Evolutionary conservation across 2,113 vertebrate genomes (phyloP).

Genomic region (Protobothrops mucrosquamatus): DNA sequence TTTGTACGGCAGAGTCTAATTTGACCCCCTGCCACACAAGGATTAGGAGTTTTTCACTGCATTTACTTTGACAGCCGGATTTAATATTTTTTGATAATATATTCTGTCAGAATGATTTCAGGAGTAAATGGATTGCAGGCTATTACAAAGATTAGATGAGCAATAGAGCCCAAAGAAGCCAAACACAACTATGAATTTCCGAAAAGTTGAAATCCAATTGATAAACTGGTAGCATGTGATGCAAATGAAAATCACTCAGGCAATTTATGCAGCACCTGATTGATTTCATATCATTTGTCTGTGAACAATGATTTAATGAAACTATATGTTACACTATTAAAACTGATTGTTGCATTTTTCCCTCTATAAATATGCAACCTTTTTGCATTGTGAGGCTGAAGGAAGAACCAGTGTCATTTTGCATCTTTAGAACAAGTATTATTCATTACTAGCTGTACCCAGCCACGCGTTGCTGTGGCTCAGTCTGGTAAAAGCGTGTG

Average conservation of each 20-base stretch:
- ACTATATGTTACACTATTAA: constrained; percentile 26
- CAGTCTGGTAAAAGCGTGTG: no score
- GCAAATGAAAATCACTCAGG: not conserved
- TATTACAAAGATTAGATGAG: not conserved
- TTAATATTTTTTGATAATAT: not conserved
- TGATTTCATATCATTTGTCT: constrained; percentile 3
- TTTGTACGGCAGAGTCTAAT: not conserved
- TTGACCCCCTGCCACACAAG: not conserved
- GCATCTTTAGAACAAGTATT: constrained; percentile 20
- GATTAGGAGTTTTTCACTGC: not conserved
- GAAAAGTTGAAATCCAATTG: not conserved
- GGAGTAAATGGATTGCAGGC: not conserved
- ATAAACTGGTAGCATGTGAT: not conserved
- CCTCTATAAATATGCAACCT: constrained; percentile 28
- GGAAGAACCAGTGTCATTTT: not conserved
- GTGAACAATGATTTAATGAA: not conserved
- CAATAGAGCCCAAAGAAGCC: not conserved
- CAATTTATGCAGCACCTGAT: constrained; percentile 9
- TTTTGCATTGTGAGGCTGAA: constrained; percentile 35
- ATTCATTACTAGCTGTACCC: no score
- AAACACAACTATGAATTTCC: not conserved
- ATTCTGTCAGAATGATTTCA: not conserved
- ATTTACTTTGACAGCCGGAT: not conserved
- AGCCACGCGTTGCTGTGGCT: no score
- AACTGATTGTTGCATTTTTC: constrained; percentile 18